Conservation (phyloP, 2,113 vertebrate species). For the Psittacula cyanocephala region DNA sequence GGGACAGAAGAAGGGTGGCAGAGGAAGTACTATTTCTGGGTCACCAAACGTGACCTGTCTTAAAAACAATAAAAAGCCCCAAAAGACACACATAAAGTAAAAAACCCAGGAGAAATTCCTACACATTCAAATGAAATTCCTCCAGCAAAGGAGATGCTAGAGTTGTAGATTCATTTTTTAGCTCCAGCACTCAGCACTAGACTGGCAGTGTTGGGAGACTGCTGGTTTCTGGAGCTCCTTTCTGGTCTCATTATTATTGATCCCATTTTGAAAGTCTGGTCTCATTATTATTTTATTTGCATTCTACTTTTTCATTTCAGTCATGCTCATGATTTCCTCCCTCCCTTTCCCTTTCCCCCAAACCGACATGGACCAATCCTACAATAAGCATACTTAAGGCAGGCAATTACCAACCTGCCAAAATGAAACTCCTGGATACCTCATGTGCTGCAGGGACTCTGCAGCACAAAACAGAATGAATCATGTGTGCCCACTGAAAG, state of each 20-base stretch:
- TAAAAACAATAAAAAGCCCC: neutral
- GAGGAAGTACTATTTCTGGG: neutral
- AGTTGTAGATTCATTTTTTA: neutral
- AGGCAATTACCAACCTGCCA: neutral
- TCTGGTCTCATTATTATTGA: neutral
- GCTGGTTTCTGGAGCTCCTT: neutral
- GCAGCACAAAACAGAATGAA: slow-evolving; percentile 6
- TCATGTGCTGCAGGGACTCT: neutral
- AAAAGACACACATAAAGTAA: neutral
- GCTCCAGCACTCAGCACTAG: neutral
- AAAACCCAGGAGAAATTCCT: neutral
- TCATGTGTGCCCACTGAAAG: slow-evolving; percentile 40
- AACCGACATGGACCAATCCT: neutral
- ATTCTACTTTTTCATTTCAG: neutral
- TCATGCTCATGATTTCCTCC: neutral
- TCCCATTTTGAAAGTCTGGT: neutral
- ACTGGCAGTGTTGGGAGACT: neutral
- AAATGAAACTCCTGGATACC: neutral
- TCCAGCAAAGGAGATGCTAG: neutral
- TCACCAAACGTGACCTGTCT: neutral
- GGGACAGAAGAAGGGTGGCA: neutral
- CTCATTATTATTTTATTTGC: neutral
- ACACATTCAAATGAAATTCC: neutral
- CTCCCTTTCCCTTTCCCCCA: neutral
- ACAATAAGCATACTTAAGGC: neutral